phyloP scores from a whole-genome alignment of 92 coral and sea anemone genomes.

The Ricordea florida region DNA sequence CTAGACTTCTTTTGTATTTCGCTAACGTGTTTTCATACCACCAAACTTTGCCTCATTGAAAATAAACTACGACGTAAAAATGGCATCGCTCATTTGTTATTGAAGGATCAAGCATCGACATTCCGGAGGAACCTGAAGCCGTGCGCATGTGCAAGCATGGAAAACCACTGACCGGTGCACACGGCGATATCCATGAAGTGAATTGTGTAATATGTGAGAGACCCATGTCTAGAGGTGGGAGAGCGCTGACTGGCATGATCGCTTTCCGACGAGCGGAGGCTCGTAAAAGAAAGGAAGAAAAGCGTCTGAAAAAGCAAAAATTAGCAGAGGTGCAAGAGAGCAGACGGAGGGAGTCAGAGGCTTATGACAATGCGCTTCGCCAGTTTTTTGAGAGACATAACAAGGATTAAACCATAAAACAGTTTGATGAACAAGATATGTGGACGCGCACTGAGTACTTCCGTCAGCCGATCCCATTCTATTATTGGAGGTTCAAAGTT shows the following conservation, averaged over 20 bases:
- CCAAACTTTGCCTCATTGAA: too few species aligned
- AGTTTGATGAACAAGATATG: too few species aligned
- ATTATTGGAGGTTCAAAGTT: too few species aligned
- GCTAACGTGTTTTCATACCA: too few species aligned
- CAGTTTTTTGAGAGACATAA: constrained; percentile 44
- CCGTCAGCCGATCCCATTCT: too few species aligned
- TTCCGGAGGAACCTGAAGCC: neutral
- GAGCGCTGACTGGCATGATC: constrained; percentile 50
- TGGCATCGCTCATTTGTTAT: too few species aligned
- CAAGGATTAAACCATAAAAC: too few species aligned
- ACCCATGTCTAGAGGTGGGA: constrained; percentile 65
- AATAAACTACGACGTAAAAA: too few species aligned
- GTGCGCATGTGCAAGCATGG: constrained; percentile 51
- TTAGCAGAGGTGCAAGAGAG: constrained; percentile 28
- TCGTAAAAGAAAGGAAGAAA: constrained; percentile 10
- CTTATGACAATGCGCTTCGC: constrained; percentile 46
- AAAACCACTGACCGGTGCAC: constrained; percentile 19
- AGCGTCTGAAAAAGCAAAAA: constrained; percentile 19
- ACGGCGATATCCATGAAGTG: constrained; percentile 46
- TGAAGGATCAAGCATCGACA: neutral
- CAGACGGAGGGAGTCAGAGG: constrained; percentile 8
- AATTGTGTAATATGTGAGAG: constrained; percentile 64
- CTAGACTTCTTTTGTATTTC: too few species aligned
- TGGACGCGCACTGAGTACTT: too few species aligned
- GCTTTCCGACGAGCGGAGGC: constrained; percentile 48